Base-by-base conservation (phyloP, 2,113 vertebrate genomes). In the Galeopterus variegatus region DNA sequence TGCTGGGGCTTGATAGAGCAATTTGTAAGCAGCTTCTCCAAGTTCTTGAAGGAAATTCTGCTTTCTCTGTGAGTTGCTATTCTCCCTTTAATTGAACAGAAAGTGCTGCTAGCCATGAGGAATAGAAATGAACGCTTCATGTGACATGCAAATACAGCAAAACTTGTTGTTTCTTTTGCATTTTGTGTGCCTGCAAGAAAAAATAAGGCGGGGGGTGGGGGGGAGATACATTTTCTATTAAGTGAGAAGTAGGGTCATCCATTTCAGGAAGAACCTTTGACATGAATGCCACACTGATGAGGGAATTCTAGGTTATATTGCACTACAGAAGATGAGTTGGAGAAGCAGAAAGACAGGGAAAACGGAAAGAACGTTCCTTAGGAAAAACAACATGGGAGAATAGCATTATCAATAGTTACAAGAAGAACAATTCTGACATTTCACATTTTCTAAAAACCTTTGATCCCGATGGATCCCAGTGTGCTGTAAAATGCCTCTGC, bases 41-140 rank as follows among this genome's bases (percentile, higher is more conserved):
- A 79, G 88, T 83, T 98, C 94, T 94, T 24, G 62, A 93, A 88
- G 93, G 87, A 54, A 64, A 64, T 96, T 95, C 83, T 13, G 97
- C 88, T 85, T 69, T 54, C 96, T 79, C 87, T 96, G 93, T 93
- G 96, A 60, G 0, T 0, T 76, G 64, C 0, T 1, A 84, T 81
- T 90, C 84, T 85, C 76, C 1, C 72, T 52, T 96, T 96, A 92
- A 93, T 92, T 95, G 95, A 97, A 97, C 84, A 96, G 95, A 97
- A 64, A 84, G 13, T 0, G 91, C 85, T 56, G 73, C 65, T 64
- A 3, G 70, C 88, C 95, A 26, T 4, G 52, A 90, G 94, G 19
- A 21, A 48, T n/a, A 4, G 80, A 91, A 95, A 28, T 9, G 77
- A 82, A 24, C 5, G 52, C n/a, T 48, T 18, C 45, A 0, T 3